phyloP scores from a whole-genome alignment of 2,888 invertebrate species.

The Hypsopygia costalis region DNA sequence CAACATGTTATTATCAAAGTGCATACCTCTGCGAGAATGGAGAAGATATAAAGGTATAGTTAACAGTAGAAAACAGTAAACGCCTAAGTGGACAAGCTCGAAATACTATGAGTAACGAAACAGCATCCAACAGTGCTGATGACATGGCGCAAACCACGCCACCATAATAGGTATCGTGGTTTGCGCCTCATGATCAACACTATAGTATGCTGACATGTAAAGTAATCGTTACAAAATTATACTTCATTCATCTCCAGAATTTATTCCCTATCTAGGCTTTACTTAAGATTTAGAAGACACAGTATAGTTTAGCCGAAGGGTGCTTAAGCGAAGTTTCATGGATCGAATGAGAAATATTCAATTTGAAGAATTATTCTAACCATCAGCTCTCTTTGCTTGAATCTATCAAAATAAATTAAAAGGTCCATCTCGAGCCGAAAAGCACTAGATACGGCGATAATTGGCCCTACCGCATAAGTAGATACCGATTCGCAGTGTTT shows the following conservation, averaged over 20 bases:
- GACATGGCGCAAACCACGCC: background rate
- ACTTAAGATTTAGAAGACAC: slow-evolving; percentile 49
- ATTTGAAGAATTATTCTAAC: slow-evolving; percentile 35
- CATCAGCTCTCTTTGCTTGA: slow-evolving; percentile 15
- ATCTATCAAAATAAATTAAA: slow-evolving; percentile 16
- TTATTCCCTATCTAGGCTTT: slow-evolving; percentile 53
- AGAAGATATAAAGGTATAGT: slow-evolving; percentile 53
- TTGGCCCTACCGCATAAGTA: background rate
- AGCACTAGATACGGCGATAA: background rate
- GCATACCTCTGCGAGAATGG: slow-evolving; percentile 18
- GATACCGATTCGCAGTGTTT: too few species aligned
- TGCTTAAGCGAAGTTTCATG: slow-evolving; percentile 64
- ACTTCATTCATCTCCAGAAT: slow-evolving; percentile 31
- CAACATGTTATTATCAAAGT: slow-evolving; percentile 6
- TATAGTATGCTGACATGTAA: background rate
- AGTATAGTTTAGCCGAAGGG: slow-evolving; percentile 53
- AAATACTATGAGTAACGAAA: slow-evolving; percentile 48
- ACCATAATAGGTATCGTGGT: too few species aligned
- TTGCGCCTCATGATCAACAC: too few species aligned
- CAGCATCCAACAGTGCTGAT: slow-evolving; percentile 34
- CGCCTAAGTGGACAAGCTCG: slow-evolving; percentile 75
- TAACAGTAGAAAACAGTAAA: slow-evolving; percentile 67
- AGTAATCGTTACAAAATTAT: slow-evolving; percentile 4
- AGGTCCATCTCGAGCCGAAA: slow-evolving; percentile 3
- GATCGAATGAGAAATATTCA: slow-evolving; percentile 54